Conservation (phyloP, 1,140 invertebrate species). For the Drosophila athabasca region DNA sequence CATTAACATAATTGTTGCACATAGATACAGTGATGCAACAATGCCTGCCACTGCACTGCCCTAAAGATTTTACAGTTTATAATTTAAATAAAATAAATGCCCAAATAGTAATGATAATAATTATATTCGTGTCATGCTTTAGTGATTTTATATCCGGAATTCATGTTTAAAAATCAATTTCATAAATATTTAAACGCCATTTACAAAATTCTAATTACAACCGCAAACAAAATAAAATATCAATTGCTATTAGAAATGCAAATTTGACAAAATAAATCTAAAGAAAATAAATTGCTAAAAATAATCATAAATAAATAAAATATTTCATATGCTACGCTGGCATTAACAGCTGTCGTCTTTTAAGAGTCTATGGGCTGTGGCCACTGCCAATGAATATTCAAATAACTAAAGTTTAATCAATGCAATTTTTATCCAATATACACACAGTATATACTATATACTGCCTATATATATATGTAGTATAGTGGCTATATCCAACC, state of each 20-base stretch:
- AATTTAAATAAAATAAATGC: too few species aligned
- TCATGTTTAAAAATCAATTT: constrained; percentile 43
- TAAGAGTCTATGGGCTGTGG: neutral
- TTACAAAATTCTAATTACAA: constrained; percentile 69
- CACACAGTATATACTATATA: constrained; percentile 20
- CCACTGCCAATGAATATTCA: constrained; percentile 58
- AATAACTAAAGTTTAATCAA: constrained; percentile 62
- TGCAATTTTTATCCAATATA: constrained; percentile 25
- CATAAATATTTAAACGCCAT: constrained; percentile 52
- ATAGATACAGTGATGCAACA: neutral
- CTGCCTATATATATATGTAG: constrained; percentile 10
- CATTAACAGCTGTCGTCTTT: constrained; percentile 45
- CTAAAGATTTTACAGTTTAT: neutral
- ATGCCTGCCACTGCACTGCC: neutral
- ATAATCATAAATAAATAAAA: constrained; percentile 52
- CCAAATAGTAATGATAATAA: constrained; percentile 28
- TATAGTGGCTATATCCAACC: constrained; percentile 14
- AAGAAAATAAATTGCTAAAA: constrained; percentile 50
- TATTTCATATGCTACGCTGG: constrained; percentile 45
- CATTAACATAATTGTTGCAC: constrained; percentile 53
- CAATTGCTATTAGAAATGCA: constrained; percentile 36
- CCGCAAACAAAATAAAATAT: constrained; percentile 44
- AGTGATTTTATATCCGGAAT: neutral
- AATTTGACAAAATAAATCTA: constrained; percentile 38
- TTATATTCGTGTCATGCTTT: constrained; percentile 16